These are phyloP conservation scores for Tetragonula clypearis DNA, from an alignment of 1,140 invertebrate species.

Conservation along the genomic window DNA sequence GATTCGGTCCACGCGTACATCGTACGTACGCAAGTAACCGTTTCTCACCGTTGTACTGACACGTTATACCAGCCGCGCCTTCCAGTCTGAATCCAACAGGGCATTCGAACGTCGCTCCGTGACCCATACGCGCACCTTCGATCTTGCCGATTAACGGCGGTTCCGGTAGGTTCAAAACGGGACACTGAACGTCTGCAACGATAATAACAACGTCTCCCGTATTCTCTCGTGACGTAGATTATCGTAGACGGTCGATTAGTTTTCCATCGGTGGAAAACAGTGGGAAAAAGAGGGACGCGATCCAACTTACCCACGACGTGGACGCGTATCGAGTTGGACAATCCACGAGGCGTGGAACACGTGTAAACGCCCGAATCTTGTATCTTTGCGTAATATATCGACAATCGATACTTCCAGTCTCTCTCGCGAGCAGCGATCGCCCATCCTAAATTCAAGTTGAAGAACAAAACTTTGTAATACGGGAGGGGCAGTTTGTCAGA, in stretches of 20 bases:
- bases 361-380: conserved; percentile 92
- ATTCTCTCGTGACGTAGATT: too few species aligned
- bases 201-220: too few species aligned
- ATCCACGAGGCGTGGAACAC: conserved; percentile 90
- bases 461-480: too few species aligned
- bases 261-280: background rate
- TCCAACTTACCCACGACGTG: conserved; percentile 87
- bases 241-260: background rate
- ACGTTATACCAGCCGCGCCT: conserved; percentile 87
- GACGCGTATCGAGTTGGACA: conserved; percentile 90
- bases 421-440: conserved; percentile 88
- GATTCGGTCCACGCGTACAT: background rate
- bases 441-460: conserved; percentile 85
- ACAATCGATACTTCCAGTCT: conserved; percentile 91
- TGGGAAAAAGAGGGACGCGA: background rate
- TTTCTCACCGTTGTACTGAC: conserved; percentile 87
- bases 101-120: conserved; percentile 86
- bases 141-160: conserved; percentile 83
- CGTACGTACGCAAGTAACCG: background rate
- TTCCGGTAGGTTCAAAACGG: conserved; percentile 78
- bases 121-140: conserved; percentile 87
- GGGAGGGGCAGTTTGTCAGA: too few species aligned
- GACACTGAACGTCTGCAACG: conserved; percentile 85
- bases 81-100: conserved; percentile 87
- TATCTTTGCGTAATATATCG: conserved; percentile 90